A percentile compares a stretch with the other conserved stretches of the same genome.
Evolutionary conservation across 2,888 invertebrate species (phyloP).

Genomic region (Dicyrtomina minuta): DNA sequence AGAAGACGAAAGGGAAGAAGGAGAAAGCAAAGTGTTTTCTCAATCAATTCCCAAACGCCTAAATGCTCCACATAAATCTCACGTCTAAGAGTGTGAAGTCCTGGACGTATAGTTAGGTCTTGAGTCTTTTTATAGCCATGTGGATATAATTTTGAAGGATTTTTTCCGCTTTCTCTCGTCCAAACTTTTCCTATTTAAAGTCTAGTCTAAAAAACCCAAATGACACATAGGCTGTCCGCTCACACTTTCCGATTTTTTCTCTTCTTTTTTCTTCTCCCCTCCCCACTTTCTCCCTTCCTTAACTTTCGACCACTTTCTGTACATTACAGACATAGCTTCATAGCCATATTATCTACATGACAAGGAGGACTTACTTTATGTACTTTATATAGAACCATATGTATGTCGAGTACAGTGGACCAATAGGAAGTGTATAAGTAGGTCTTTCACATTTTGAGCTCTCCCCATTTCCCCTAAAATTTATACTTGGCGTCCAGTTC

Average conservation of each 20-base stretch:
- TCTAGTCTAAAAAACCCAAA: constrained; percentile 36
- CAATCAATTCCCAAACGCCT: constrained; percentile 47
- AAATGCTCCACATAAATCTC: constrained; percentile 48
- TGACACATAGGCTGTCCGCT: constrained; percentile 33
- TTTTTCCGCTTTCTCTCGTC: constrained; percentile 28
- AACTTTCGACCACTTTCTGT: background rate
- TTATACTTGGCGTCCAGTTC: too few species aligned
- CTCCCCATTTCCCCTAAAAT: background rate
- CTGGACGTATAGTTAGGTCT: constrained; percentile 32
- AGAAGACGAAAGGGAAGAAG: background rate
- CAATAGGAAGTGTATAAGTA: background rate
- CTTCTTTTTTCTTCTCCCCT: background rate
- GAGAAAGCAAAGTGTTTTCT: constrained; percentile 43
- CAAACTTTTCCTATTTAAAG: constrained; percentile 46
- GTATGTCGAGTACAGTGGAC: background rate
- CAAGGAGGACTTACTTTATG: too few species aligned
- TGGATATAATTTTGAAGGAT: constrained; percentile 44
- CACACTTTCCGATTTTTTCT: constrained; percentile 11
- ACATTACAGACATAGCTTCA: background rate
- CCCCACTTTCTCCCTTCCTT: background rate
- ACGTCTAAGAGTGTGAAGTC: constrained; percentile 26
- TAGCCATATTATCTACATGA: too few species aligned
- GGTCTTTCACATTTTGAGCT: constrained; percentile 22
- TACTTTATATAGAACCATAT: background rate
- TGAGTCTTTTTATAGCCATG: constrained; percentile 38